Evolutionary conservation across 53 echinoderm and acorn worm genomes (phyloP).

Genomic region (Glandiceps talaboti): DNA sequence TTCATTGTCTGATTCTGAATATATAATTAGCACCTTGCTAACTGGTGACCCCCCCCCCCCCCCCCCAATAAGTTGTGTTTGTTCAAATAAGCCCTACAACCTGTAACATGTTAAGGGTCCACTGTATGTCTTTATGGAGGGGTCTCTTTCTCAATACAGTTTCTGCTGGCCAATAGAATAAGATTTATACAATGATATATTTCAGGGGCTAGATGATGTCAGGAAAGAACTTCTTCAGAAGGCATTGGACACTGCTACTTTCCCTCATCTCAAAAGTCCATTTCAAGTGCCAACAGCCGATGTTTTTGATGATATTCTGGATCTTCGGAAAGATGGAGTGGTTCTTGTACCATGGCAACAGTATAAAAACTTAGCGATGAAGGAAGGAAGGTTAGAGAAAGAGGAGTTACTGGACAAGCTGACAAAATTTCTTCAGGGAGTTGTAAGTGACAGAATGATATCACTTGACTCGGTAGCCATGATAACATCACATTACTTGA

Average conservation of each 20-base stretch:
- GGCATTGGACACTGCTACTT: slow-evolving; percentile 25
- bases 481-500: too few species aligned
- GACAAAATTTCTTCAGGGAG: slow-evolving; percentile 18
- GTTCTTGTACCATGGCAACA: slow-evolving; percentile 6
- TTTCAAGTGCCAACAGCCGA: slow-evolving; percentile 36
- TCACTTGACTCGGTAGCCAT: too few species aligned
- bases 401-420: slow-evolving; percentile 1
- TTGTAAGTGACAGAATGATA: slow-evolving; percentile 34
- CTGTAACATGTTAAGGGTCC: too few species aligned
- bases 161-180: too few species aligned
- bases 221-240: slow-evolving; percentile 36
- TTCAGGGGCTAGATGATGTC: slow-evolving; percentile 67
- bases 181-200: too few species aligned
- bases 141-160: too few species aligned
- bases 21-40: too few species aligned
- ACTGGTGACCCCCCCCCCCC: too few species aligned
- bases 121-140: too few species aligned
- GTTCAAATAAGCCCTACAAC: too few species aligned
- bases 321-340: slow-evolving; percentile 26
- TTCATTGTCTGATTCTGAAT: too few species aligned
- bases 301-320: slow-evolving; percentile 41
- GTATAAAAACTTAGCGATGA: neutral
- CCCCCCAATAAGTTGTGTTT: too few species aligned
- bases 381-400: slow-evolving; percentile 14
- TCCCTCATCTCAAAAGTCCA: slow-evolving; percentile 15